These are phyloP conservation scores for Tinea pellionella DNA, from an alignment of 2,888 invertebrate genomes.

Conservation along the genomic window DNA sequence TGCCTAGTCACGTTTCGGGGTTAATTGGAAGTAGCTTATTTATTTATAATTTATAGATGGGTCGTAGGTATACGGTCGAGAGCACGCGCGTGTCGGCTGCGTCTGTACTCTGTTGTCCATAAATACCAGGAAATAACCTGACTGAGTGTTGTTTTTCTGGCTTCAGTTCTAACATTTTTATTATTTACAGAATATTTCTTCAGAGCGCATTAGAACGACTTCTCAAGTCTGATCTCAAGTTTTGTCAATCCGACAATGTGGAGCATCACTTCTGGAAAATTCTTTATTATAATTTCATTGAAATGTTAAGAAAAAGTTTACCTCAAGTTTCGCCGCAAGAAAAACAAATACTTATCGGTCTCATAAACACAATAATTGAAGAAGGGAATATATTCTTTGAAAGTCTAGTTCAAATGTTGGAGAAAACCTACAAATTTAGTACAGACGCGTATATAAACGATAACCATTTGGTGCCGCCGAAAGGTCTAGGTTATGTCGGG, in stretches of 20 bases:
- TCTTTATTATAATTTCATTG: constrained; percentile 88
- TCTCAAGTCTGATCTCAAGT: constrained; percentile 83
- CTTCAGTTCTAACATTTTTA: neutral
- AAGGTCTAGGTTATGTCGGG: constrained; percentile 75
- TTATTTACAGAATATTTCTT: constrained; percentile 63
- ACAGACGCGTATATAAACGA: constrained; percentile 72
- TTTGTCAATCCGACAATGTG: constrained; percentile 87
- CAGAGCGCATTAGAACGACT: constrained; percentile 76
- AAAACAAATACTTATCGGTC: constrained; percentile 73
- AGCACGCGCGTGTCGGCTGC: too few relatives aligned
- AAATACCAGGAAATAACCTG: too few relatives aligned
- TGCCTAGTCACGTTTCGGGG: too few relatives aligned
- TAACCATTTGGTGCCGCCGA: constrained; percentile 68
- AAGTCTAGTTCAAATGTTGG: constrained; percentile 76
- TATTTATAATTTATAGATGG: too few relatives aligned
- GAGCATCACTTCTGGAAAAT: constrained; percentile 94
- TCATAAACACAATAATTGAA: constrained; percentile 77
- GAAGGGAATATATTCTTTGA: constrained; percentile 86
- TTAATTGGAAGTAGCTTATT: too few relatives aligned
- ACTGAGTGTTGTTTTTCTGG: too few relatives aligned
- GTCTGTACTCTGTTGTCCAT: too few relatives aligned
- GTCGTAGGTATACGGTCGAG: too few relatives aligned
- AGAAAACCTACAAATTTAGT: constrained; percentile 80
- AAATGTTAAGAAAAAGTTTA: constrained; percentile 79
- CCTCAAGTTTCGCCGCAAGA: constrained; percentile 70